Conservation (phyloP, 2,888 invertebrate genomes). For the Catonia carolina region DNA sequence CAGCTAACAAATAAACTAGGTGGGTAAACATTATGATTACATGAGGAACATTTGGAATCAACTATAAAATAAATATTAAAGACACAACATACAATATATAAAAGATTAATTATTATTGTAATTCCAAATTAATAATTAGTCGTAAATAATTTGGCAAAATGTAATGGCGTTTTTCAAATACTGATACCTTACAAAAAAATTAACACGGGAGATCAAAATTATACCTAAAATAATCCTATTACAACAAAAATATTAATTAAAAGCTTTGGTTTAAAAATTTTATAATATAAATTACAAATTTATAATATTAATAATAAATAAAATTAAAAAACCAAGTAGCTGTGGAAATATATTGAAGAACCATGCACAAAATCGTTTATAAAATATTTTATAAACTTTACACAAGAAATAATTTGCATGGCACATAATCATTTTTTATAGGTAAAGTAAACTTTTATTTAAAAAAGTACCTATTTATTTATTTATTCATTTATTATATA, state of each 20-base stretch:
- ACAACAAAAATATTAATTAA: no score
- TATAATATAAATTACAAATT: neutral
- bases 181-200: neutral
- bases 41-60: constrained; percentile 5
- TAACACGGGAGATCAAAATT: neutral
- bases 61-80: neutral
- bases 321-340: neutral
- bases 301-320: constrained; percentile 5
- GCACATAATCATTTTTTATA: constrained; percentile 26
- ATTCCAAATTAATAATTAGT: neutral
- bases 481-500: constrained; percentile 19
- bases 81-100: no score
- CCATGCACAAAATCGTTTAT: constrained; percentile 4
- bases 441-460: constrained; percentile 17
- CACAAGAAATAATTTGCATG: constrained; percentile 4
- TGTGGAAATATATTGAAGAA: no score
- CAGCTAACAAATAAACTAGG: no score
- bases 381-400: neutral
- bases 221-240: no score
- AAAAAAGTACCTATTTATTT: constrained; percentile 6
- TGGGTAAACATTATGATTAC: constrained; percentile 6
- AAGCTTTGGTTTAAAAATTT: no score
- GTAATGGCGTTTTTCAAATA: no score
- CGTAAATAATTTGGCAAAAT: no score
- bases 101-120: neutral